phyloP scores from a whole-genome alignment of 2,797 vertebrate species.

The Glyptemys insculpta region DNA sequence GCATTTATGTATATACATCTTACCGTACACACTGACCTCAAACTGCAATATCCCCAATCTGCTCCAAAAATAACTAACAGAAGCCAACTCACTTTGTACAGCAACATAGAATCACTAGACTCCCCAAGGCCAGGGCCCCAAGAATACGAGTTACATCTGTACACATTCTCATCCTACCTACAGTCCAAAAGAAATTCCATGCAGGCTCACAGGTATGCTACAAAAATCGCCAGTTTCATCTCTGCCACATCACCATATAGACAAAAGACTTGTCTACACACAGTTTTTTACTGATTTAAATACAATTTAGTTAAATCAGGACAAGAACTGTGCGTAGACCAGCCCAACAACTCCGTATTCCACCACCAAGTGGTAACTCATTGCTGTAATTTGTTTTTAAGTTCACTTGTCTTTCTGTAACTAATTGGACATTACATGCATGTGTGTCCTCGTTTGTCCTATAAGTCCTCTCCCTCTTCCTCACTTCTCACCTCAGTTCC shows the following conservation, averaged over 20 bases:
- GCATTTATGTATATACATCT: neutral
- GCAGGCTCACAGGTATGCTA: neutral
- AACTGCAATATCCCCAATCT: fast-evolving
- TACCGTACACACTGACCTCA: neutral
- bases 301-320: neutral
- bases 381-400: neutral
- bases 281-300: neutral
- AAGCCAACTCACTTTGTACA: fast-evolving
- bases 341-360: neutral
- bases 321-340: neutral
- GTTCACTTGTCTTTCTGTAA: neutral
- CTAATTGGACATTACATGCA: neutral
- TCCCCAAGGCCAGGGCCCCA: neutral
- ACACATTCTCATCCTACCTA: neutral
- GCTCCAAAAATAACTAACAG: neutral
- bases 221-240: neutral
- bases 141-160: too few species aligned
- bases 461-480: neutral
- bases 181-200: neutral
- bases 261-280: fast-evolving
- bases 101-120: neutral
- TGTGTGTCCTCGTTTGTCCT: neutral
- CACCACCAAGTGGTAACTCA: neutral
- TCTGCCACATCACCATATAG: neutral
- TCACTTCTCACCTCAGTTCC: neutral